A percentile compares a stretch with the other conserved stretches of the same genome.
These are phyloP conservation scores for Prosopocoilus inquinatus DNA, from an alignment of 2,888 invertebrate species.

Conservation along the genomic window DNA sequence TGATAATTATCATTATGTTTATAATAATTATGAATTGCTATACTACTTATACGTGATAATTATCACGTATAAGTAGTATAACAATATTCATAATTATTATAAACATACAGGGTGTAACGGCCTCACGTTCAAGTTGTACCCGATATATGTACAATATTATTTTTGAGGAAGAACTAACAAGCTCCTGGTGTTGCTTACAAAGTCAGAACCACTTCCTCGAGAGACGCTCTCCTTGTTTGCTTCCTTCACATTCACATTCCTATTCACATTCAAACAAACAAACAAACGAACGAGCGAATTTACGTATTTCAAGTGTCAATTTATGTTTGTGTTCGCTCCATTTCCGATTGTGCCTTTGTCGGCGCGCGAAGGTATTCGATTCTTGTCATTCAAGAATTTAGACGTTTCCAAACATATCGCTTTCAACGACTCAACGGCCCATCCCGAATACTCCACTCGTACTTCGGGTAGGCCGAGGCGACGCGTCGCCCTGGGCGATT, in stretches of 20 bases:
- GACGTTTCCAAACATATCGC: slow-evolving; percentile 49
- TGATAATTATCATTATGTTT: too few species aligned
- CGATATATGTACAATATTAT: too few species aligned
- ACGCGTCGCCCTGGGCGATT: slow-evolving; percentile 25
- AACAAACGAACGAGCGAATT: slow-evolving; percentile 13
- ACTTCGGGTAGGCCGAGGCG: background rate
- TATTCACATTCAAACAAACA: too few species aligned
- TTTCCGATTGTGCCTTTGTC: slow-evolving; percentile 25
- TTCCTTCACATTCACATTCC: too few species aligned
- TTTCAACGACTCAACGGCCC: slow-evolving; percentile 33
- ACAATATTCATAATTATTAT: too few species aligned
- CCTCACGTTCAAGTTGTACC: too few species aligned
- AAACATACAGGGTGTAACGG: too few species aligned
- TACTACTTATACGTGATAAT: too few species aligned
- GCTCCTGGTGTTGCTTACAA: background rate
- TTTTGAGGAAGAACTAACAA: background rate
- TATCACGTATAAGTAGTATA: too few species aligned
- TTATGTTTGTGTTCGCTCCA: slow-evolving; percentile 30
- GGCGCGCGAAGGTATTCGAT: slow-evolving; percentile 27
- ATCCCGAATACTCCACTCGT: background rate
- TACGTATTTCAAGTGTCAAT: slow-evolving; percentile 31
- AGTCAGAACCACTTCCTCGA: background rate
- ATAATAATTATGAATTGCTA: too few species aligned
- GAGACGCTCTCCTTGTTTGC: slow-evolving; percentile 11
- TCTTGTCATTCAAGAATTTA: slow-evolving; percentile 38